phyloP scores from a whole-genome alignment of 2,888 invertebrate species.

The Helleia helle region DNA sequence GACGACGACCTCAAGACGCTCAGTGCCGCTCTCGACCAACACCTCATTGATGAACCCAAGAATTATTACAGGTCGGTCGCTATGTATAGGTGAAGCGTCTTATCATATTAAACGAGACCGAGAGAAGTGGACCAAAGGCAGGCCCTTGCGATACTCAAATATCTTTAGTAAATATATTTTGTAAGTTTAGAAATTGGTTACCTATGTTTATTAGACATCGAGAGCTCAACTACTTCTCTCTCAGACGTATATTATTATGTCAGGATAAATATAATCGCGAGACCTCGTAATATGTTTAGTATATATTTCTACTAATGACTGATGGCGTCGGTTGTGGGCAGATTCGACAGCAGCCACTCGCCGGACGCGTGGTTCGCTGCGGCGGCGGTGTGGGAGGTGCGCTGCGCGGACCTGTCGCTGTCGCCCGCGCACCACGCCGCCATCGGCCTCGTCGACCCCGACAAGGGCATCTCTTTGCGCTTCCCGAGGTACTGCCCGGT shows the following conservation, averaged over 20 bases:
- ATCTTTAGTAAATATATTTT: too few species aligned
- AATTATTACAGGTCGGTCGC: constrained; percentile 85
- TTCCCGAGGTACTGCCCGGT: constrained; percentile 84
- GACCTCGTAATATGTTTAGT: too few species aligned
- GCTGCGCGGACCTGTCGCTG: constrained; percentile 97
- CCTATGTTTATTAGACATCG: too few species aligned
- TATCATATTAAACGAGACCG: too few species aligned
- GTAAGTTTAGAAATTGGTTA: too few species aligned
- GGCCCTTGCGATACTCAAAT: too few species aligned
- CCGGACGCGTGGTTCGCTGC: constrained; percentile 95
- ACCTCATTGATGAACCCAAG: constrained; percentile 82
- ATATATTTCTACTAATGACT: too few species aligned
- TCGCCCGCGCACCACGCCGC: constrained; percentile 96
- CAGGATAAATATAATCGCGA: too few species aligned
- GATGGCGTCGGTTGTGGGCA: constrained; percentile 19
- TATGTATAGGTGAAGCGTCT: too few species aligned
- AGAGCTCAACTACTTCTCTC: too few species aligned
- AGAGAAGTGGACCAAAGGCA: too few species aligned
- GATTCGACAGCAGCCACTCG: constrained; percentile 79
- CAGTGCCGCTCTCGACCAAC: constrained; percentile 81
- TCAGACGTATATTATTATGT: too few species aligned
- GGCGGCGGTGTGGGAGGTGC: constrained; percentile 94
- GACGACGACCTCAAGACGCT: constrained; percentile 90
- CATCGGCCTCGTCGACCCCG: constrained; percentile 87
- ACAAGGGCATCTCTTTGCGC: constrained; percentile 94